These are phyloP conservation scores for Zoroaster sp. DNA, from an alignment of 53 echinoderm and acorn worm species.

Conservation along the genomic window DNA sequence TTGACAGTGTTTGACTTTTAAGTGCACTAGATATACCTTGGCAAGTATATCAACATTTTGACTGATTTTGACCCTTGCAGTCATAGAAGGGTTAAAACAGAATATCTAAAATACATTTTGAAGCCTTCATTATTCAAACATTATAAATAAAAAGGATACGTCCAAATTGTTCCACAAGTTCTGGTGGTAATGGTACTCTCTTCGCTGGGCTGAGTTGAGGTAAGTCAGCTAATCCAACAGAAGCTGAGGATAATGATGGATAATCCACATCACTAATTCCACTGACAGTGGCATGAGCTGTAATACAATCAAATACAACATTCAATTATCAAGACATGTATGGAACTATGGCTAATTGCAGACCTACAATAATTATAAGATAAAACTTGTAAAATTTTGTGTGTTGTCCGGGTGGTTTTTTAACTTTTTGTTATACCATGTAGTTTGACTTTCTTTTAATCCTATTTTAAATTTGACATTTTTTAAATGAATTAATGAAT, in stretches of 20 bases:
- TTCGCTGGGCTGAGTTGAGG: conserved; percentile 86
- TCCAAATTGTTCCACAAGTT: conserved; percentile 97
- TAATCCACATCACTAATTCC: conserved; percentile 90
- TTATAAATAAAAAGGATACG: conserved; percentile 97
- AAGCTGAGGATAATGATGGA: conserved; percentile 78
- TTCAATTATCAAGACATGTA: not conserved
- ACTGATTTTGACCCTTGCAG: no score
- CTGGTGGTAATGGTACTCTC: conserved; percentile 88
- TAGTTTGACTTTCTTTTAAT: no score
- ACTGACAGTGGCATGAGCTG: conserved; percentile 78
- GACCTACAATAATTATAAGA: not conserved
- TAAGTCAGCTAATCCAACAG: conserved; percentile 86
- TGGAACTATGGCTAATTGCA: not conserved
- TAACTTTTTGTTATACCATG: no score
- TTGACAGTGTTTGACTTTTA: no score
- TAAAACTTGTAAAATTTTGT: not conserved
- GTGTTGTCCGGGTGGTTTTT: no score
- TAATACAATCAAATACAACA: not conserved
- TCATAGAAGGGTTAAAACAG: no score
- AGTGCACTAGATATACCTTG: no score
- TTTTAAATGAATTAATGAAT: no score
- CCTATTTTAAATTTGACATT: no score
- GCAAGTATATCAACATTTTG: no score
- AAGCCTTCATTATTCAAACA: no score
- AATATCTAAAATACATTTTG: no score